Percentiles rank a stretch among this genome's conserved stretches.
These are phyloP conservation scores for Caenorhabditis remanei DNA, from an alignment of 1,140 invertebrate genomes.

Conservation along the genomic window DNA sequence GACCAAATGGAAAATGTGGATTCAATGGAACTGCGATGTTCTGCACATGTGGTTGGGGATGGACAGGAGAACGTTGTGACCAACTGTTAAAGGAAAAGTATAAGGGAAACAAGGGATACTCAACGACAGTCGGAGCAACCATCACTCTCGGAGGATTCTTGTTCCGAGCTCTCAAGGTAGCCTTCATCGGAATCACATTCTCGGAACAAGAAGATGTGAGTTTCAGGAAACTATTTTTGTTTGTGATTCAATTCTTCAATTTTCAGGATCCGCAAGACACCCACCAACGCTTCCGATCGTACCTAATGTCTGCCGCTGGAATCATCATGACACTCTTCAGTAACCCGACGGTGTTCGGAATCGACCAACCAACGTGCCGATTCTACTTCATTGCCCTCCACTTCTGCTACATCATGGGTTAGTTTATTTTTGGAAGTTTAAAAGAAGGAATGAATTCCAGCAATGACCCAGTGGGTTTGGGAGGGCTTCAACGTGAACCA, in stretches of 20 bases:
- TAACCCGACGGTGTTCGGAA: constrained; percentile 5
- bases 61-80: neutral
- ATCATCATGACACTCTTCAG: neutral
- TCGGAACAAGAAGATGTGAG: neutral
- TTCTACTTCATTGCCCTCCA: constrained; percentile 25
- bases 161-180: neutral
- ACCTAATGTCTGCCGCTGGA: neutral
- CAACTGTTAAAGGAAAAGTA: neutral
- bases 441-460: too few species aligned
- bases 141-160: neutral
- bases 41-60: constrained; percentile 4
- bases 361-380: neutral
- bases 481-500: constrained; percentile 21
- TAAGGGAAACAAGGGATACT: neutral
- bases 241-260: too few species aligned
- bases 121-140: neutral
- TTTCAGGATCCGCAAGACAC: constrained; percentile 19
- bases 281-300: neutral
- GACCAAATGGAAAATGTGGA: neutral
- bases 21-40: neutral
- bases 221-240: neutral
- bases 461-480: neutral
- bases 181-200: neutral
- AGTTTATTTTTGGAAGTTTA: neutral
- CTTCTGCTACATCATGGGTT: neutral